Percentiles rank a stretch among this genome's conserved stretches.
phyloP scores from a whole-genome alignment of 23 tunicate species.

The Halocynthia roretzi region DNA sequence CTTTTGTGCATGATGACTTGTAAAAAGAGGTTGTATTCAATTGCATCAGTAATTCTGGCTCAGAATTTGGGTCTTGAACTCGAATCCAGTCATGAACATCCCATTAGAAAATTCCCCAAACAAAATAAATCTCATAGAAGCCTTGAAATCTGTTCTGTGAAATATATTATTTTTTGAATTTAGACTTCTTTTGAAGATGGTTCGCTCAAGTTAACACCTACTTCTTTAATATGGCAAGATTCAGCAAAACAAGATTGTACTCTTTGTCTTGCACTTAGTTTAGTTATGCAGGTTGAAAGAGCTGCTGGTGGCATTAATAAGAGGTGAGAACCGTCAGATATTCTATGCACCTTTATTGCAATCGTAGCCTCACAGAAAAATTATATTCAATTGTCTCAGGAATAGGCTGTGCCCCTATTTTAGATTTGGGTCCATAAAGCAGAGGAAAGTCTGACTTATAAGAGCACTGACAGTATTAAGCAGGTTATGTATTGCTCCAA shows the following conservation, averaged over 20 bases:
- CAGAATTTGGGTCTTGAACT: too few species aligned
- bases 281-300: constrained; percentile 42
- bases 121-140: not conserved
- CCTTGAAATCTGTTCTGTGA: not conserved
- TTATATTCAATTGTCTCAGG: not conserved
- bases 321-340: constrained; percentile 20
- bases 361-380: not conserved
- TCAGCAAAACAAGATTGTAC: constrained; percentile 22
- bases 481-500: too few species aligned
- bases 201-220: constrained; percentile 37
- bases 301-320: constrained; percentile 58
- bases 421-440: not conserved
- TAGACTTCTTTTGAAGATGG: constrained; percentile 79
- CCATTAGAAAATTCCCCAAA: too few species aligned
- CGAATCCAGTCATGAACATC: too few species aligned
- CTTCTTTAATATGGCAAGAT: constrained; percentile 67
- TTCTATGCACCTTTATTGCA: not conserved
- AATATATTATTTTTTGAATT: not conserved
- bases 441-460: too few species aligned
- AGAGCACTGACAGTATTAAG: too few species aligned
- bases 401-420: not conserved
- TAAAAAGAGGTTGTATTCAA: too few species aligned
- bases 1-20: too few species aligned
- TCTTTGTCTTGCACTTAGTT: constrained; percentile 23
- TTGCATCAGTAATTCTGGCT: too few species aligned